These are phyloP conservation scores for Pseudomyrmex concolor DNA, from an alignment of 1,140 invertebrate genomes.

Conservation along the genomic window DNA sequence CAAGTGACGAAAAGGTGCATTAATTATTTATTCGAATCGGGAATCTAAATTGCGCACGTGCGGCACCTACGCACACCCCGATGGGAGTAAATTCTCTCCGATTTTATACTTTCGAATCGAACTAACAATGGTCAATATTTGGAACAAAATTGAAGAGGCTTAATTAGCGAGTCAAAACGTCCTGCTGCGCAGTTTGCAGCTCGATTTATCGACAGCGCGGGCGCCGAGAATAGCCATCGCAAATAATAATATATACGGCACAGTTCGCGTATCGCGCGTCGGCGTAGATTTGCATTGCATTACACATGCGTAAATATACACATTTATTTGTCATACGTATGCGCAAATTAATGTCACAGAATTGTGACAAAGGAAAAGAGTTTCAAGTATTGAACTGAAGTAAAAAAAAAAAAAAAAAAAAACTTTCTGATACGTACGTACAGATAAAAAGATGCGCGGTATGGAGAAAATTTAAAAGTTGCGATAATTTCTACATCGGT, in stretches of 20 bases:
- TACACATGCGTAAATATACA: neutral
- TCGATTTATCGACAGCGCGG: conserved; percentile 55
- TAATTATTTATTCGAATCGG: conserved; percentile 52
- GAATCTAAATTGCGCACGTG: neutral
- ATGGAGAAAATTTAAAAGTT: conserved; percentile 1
- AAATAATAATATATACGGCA: conserved; percentile 60
- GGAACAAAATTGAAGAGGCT: conserved; percentile 73
- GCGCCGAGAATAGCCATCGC: conserved; percentile 25
- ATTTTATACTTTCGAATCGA: conserved; percentile 48
- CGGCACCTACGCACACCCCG: neutral
- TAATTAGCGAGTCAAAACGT: conserved; percentile 70
- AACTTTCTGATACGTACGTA: neutral
- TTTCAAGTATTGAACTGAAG: too few species aligned
- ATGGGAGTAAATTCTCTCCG: conserved; percentile 3
- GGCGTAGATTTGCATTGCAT: neutral
- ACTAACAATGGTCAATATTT: conserved; percentile 70
- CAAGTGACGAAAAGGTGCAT: conserved; percentile 37
- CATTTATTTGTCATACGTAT: too few species aligned
- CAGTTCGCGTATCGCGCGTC: too few species aligned
- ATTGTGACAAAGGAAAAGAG: neutral
- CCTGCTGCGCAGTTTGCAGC: conserved; percentile 61
- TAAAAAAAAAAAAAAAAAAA: too few species aligned
- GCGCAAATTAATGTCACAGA: neutral
- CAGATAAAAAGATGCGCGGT: neutral
- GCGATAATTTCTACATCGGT: too few species aligned